Evolutionary conservation across 2,113 vertebrate species (phyloP).

Genomic region (Saimiri boliviensis): DNA sequence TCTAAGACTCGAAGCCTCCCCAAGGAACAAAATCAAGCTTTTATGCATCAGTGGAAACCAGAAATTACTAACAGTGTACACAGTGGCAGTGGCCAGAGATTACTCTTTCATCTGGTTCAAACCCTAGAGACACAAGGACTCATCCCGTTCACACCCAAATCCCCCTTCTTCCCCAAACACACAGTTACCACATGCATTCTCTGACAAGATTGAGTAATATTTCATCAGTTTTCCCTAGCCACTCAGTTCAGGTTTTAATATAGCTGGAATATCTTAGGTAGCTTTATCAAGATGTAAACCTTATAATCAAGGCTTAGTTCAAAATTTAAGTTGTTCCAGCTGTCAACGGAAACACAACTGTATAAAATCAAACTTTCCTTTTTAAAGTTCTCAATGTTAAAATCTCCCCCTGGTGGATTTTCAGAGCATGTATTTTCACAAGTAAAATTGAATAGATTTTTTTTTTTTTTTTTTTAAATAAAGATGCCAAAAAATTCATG

Average conservation of each 20-base stretch:
- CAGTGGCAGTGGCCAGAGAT: background rate
- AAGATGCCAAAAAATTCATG: background rate
- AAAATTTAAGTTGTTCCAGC: constrained; percentile 39
- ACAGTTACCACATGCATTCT: background rate
- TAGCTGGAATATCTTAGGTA: constrained; percentile 10
- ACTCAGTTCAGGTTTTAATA: constrained; percentile 34
- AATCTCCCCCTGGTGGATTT: constrained; percentile 74
- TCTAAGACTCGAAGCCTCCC: constrained; percentile 16
- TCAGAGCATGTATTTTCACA: constrained; percentile 49
- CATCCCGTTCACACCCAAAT: background rate
- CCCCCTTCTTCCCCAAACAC: background rate
- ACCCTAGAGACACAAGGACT: background rate
- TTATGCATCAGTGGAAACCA: constrained; percentile 22
- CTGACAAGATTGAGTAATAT: background rate
- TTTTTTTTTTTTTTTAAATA: background rate
- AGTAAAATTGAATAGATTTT: background rate
- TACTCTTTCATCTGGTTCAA: background rate
- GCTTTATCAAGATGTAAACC: constrained; percentile 56
- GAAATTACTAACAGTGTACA: background rate
- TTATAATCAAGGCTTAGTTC: constrained; percentile 59
- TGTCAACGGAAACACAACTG: constrained; percentile 39
- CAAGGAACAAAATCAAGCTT: background rate
- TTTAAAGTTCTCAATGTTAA: constrained; percentile 31
- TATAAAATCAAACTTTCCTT: constrained; percentile 26
- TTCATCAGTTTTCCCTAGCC: constrained; percentile 21